Evolutionary conservation across 2,113 vertebrate genomes (phyloP), one percentile per base, ranked within the genome.

Genomic region (Coptodon rendalli): DNA sequence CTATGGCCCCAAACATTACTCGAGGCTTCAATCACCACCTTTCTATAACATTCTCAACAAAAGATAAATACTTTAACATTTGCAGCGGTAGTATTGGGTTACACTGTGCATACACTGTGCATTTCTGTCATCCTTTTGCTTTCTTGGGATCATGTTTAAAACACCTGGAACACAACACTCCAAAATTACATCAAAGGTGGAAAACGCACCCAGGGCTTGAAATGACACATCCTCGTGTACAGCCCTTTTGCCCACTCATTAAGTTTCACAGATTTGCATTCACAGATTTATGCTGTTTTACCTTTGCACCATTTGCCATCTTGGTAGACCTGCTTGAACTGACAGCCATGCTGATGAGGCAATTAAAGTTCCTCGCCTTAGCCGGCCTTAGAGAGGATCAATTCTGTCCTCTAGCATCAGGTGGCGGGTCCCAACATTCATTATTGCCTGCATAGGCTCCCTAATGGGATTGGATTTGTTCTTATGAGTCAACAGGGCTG

Each of bases 391-490:
- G 71, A 87, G 43, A 27, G 84, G 88, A 92, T 95, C 94, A 93
- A 89, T 92, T 92, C 63, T 88, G 89, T 95, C 89, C 86, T 88
- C 86, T 27, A 92, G 93, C 92, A 95, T 91, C 93, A 95, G 93
- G 92, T 95, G 93, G 93, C 86, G 66, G 88, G 81, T 92, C 71
- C 91, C 83, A 79, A 80, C 90, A 89, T 94, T 95, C 92, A 94
- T 94, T 94, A 95, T 76, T 84, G 89, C 85, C 91, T 83, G 88
- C 90, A 92, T 86, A 83, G 89, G 59, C 87, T 87, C 82, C 85
- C 88, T 95, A 94, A 95, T 94, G 87, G 91, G 92, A 93, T 94
- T 93, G 89, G 91, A 94, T 94, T 95, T 95, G 93, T 93, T 90
- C 91, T 95, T 92, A 91, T 89, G 92, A 92, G 90, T 94, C 89